These are phyloP conservation scores for Ennomos erosarius DNA, from an alignment of 2,888 invertebrate genomes.

Conservation along the genomic window DNA sequence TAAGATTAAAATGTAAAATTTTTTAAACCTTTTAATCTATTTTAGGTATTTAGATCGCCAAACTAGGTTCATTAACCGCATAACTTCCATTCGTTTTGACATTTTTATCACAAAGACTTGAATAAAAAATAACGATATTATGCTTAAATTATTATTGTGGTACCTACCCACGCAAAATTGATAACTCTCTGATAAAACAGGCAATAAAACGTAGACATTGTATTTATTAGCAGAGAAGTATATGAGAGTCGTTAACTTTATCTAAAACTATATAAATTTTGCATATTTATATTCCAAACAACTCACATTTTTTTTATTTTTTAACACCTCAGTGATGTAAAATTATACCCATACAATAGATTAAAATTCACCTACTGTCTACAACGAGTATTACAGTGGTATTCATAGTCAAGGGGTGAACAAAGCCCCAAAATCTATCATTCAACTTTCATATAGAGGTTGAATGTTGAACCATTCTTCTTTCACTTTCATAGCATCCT, in stretches of 20 bases:
- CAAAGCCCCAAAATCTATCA: no score
- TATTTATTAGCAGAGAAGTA: slow-evolving; percentile 7
- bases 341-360: no score
- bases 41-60: slow-evolving; percentile 9
- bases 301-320: background rate
- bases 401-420: no score
- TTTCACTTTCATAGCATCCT: no score
- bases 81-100: slow-evolving; percentile 23
- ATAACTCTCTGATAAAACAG: slow-evolving; percentile 30
- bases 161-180: slow-evolving; percentile 21
- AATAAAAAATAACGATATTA: slow-evolving; percentile 11
- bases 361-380: no score
- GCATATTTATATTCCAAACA: slow-evolving; percentile 27
- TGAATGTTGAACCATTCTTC: no score
- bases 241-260: slow-evolving; percentile 8
- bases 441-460: no score
- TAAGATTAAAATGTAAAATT: slow-evolving; percentile 8
- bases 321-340: no score
- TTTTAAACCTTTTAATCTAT: background rate
- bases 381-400: no score
- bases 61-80: slow-evolving; percentile 17
- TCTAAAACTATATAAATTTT: slow-evolving; percentile 17
- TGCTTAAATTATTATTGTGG: slow-evolving; percentile 21
- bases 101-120: slow-evolving; percentile 17
- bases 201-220: slow-evolving; percentile 26